These are phyloP conservation scores for Drosophila acutilabella DNA, from an alignment of 2,888 invertebrate genomes.

Conservation along the genomic window DNA sequence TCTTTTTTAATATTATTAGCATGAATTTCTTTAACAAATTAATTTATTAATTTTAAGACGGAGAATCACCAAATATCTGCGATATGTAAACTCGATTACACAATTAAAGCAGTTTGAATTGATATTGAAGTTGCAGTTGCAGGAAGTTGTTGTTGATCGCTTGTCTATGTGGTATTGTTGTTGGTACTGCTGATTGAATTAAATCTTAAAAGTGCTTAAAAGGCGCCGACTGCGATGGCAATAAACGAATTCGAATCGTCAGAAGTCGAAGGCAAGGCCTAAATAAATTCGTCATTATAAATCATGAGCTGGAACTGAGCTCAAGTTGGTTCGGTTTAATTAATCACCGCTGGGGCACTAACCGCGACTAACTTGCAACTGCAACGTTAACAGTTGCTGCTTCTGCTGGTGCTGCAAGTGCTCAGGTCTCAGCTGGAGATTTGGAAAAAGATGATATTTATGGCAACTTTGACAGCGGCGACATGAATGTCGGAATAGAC, in stretches of 20 bases:
- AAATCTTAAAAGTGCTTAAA: constrained; percentile 70
- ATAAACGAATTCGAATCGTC: constrained; percentile 50
- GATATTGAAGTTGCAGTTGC: background rate
- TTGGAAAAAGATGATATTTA: constrained; percentile 83
- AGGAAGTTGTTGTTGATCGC: constrained; percentile 8
- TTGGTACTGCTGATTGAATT: constrained; percentile 49
- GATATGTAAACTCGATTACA: constrained; percentile 31
- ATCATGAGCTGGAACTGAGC: constrained; percentile 76
- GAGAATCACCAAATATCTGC: constrained; percentile 5
- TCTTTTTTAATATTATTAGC: too few relatives aligned
- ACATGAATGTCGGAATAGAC: constrained; percentile 67
- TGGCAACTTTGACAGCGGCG: constrained; percentile 83
- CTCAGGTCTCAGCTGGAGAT: constrained; percentile 71
- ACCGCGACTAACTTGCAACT: constrained; percentile 26
- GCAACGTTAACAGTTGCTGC: constrained; percentile 25
- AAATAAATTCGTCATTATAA: constrained; percentile 85
- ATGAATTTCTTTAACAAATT: too few relatives aligned
- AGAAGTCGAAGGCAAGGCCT: constrained; percentile 59
- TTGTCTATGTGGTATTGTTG: background rate
- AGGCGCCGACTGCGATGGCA: constrained; percentile 65
- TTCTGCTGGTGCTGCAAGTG: constrained; percentile 47
- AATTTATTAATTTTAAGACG: background rate
- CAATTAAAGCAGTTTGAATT: constrained; percentile 10
- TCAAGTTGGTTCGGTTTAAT: constrained; percentile 64
- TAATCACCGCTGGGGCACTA: constrained; percentile 75